phyloP scores from a whole-genome alignment of 2,797 vertebrate species.

The Dendrocincla fuliginosa region DNA sequence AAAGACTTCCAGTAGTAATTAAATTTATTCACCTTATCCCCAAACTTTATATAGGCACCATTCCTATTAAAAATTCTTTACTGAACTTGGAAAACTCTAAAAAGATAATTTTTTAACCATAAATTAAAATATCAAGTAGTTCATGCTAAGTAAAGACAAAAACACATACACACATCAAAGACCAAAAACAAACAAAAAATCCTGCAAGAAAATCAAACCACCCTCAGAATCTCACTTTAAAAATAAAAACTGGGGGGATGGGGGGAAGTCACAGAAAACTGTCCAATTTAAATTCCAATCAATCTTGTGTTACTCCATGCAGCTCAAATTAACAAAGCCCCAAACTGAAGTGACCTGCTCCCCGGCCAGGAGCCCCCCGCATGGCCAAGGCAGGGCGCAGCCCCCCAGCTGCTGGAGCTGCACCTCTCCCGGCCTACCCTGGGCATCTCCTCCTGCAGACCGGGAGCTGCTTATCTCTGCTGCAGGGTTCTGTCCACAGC shows the following conservation, averaged over 20 bases:
- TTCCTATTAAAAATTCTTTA: not conserved
- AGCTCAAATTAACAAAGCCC: not conserved
- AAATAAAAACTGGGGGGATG: not conserved
- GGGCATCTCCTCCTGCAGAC: not conserved
- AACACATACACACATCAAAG: not conserved
- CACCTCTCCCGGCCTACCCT: too few relatives aligned
- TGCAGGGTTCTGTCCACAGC: not conserved
- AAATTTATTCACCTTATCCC: not conserved
- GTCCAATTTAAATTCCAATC: not conserved
- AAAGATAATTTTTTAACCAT: not conserved
- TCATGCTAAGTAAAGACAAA: rapidly evolving
- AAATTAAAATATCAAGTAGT: not conserved
- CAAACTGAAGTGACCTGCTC: rapidly evolving
- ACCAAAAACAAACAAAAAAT: not conserved
- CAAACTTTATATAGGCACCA: not conserved
- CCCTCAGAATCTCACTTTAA: not conserved
- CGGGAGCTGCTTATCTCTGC: slow-evolving; percentile 31
- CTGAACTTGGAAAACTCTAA: not conserved
- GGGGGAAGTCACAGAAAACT: not conserved
- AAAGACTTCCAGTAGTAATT: not conserved
- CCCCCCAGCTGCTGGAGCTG: not conserved
- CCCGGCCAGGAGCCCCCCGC: not conserved
- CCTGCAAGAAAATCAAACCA: not conserved
- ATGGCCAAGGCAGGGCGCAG: not conserved
- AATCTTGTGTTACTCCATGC: not conserved